Base-by-base conservation (phyloP, 2,888 invertebrate genomes). In the Leucophenga maculata region DNA sequence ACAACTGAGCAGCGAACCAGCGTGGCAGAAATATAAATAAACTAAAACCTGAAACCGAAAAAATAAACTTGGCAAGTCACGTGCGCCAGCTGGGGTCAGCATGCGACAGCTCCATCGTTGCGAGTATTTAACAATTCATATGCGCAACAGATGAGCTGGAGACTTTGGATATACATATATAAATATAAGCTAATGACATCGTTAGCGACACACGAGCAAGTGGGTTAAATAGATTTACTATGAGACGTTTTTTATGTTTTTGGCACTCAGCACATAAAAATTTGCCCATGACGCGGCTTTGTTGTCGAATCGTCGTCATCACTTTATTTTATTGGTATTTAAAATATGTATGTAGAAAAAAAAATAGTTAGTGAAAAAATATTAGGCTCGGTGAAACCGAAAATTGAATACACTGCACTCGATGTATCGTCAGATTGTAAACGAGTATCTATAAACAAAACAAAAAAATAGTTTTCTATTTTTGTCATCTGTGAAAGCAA, bases 51-150 rank as follows among this genome's bases (percentile, higher is more conserved):
- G 11, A 39, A 39, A 39, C 8, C 3, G 11, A 39, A 39, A 39
- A 8, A 39, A 39, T 6, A 6, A 39, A 39, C 39, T 39, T 8
- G 73, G 69, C 79, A 70, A 80, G 76, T 80, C 83, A 80, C 80
- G 80, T 82, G 80, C 83, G 75, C 44, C 64, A 54, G 39, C 11
- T 31, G 68, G 71, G 59, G 68, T 69, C 46, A 64, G 64, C 46
- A 32, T 32, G 65, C 65, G 59, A 59, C 69, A 16, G 22, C 48
- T 65, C 8, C 39, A 39, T 26, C 26, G 26, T 3, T 26, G 26
- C 68, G 73, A 78, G 78, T 75, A 77, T 77, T 72, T 74, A 77
- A 80, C 80, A 73, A 78, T 78, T 77, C 73, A 78, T 73, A 72
- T 65, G 70, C 31, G 59, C 72, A 71, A 74, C 74, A 6, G 39